Conservation (phyloP, 2,113 vertebrate genomes). For the Ictalurus furcatus region DNA sequence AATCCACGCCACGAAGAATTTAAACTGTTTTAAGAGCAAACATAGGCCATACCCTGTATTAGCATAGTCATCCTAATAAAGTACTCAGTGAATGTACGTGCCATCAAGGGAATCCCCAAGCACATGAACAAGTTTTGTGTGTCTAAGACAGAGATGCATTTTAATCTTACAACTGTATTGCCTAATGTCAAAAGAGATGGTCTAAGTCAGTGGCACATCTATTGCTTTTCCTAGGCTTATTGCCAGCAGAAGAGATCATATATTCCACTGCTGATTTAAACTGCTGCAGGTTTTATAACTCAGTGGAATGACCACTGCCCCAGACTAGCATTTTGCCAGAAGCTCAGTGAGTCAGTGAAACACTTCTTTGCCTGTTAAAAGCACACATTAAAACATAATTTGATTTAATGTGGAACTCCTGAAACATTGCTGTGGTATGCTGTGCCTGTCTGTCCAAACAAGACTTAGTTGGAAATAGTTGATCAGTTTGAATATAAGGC, state of each 20-base stretch:
- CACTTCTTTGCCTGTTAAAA: not conserved
- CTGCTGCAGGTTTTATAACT: not conserved
- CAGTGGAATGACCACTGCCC: not conserved
- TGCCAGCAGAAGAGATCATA: not conserved
- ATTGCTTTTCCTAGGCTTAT: not conserved
- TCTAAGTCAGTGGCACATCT: not conserved
- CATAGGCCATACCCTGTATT: not conserved
- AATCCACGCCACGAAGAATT: not conserved
- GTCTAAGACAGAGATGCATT: not conserved
- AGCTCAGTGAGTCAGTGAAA: not conserved
- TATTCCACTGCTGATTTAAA: constrained; percentile 4
- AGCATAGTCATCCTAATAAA: not conserved
- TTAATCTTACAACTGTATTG: not conserved
- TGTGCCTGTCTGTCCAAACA: not conserved
- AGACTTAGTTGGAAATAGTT: not conserved
- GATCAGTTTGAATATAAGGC: not conserved
- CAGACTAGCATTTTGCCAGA: not conserved
- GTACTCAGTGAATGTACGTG: not conserved
- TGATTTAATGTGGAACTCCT: not conserved
- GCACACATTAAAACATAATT: not conserved
- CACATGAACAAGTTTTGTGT: not conserved
- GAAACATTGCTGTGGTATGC: not conserved
- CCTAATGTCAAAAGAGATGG: not conserved
- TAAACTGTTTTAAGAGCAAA: not conserved
- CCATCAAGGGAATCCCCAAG: not conserved